Conservation (phyloP, 1,140 invertebrate species). For the Macrosteles quadrilineatus region DNA sequence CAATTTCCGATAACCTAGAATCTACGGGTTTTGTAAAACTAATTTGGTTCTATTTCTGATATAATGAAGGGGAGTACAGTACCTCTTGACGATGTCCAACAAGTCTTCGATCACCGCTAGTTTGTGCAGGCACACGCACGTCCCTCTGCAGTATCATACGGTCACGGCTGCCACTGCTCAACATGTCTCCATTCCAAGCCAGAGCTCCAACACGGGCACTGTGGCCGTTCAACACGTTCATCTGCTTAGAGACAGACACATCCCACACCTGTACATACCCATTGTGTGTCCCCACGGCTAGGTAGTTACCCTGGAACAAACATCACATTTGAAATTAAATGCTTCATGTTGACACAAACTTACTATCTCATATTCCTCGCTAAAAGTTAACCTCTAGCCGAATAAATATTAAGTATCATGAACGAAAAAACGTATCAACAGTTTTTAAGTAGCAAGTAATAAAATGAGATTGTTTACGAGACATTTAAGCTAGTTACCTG, state of each 20-base stretch:
- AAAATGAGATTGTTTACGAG: too few species aligned
- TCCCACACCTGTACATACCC: conserved; percentile 98
- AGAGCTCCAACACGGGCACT: conserved; percentile 90
- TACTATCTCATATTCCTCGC: too few species aligned
- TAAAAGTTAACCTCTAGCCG: neutral
- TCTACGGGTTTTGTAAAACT: too few species aligned
- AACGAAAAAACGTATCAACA: too few species aligned
- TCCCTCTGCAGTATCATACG: conserved; percentile 93
- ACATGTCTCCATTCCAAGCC: conserved; percentile 97
- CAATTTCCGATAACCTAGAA: too few species aligned
- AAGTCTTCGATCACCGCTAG: conserved; percentile 74
- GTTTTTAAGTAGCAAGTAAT: too few species aligned
- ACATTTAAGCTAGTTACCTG: too few species aligned
- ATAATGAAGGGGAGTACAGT: too few species aligned
- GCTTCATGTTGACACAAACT: neutral
- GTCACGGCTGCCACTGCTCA: conserved; percentile 96
- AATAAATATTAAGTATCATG: neutral
- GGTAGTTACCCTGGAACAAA: conserved; percentile 74
- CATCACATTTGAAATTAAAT: conserved; percentile 25
- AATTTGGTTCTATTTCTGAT: too few species aligned
- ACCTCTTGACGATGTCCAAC: conserved; percentile 92
- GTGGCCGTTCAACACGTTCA: conserved; percentile 90
- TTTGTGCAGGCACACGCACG: conserved; percentile 76
- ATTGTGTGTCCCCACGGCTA: conserved; percentile 97
- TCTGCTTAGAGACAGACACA: conserved; percentile 89